phyloP scores from a whole-genome alignment of 2,888 invertebrate genomes.

The Melolontha melolontha region DNA sequence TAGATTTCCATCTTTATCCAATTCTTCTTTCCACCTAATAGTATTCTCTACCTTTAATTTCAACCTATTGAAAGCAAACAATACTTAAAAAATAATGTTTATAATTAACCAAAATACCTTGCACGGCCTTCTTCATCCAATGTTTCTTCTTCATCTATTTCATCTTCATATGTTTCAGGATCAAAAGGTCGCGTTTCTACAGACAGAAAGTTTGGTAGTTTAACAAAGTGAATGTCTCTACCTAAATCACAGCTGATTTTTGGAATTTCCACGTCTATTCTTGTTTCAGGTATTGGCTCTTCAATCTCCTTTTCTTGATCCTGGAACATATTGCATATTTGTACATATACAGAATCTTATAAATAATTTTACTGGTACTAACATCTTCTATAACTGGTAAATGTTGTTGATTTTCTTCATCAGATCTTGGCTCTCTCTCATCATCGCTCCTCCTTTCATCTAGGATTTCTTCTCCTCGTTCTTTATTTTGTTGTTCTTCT shows the following conservation, averaged over 20 bases:
- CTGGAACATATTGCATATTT: conserved; percentile 46
- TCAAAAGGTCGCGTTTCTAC: conserved; percentile 98
- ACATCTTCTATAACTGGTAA: conserved; percentile 46
- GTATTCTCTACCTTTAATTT: conserved; percentile 98
- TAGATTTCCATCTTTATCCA: conserved; percentile 85
- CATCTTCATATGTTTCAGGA: conserved; percentile 94
- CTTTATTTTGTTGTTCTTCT: conserved; percentile 73
- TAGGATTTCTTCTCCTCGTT: conserved; percentile 54
- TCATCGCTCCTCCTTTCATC: conserved; percentile 58
- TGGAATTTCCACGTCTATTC: conserved; percentile 97
- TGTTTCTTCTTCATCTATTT: conserved; percentile 98
- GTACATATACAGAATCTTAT: background rate
- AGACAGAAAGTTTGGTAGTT: conserved; percentile 97
- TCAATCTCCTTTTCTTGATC: conserved; percentile 80
- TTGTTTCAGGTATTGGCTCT: conserved; percentile 89
- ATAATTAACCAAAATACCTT: conserved; percentile 65
- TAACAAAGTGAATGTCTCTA: conserved; percentile 93
- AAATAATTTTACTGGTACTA: conserved; percentile 10
- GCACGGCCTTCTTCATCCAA: conserved; percentile 97
- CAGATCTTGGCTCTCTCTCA: conserved; percentile 63
- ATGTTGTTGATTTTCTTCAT: conserved; percentile 65
- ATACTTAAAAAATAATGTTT: background rate
- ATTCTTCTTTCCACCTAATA: conserved; percentile 90
- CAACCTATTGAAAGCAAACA: conserved; percentile 69
- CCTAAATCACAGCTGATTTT: conserved; percentile 94